These are phyloP conservation scores for Brachylomia viminalis DNA, from an alignment of 2,888 invertebrate species.

Conservation along the genomic window DNA sequence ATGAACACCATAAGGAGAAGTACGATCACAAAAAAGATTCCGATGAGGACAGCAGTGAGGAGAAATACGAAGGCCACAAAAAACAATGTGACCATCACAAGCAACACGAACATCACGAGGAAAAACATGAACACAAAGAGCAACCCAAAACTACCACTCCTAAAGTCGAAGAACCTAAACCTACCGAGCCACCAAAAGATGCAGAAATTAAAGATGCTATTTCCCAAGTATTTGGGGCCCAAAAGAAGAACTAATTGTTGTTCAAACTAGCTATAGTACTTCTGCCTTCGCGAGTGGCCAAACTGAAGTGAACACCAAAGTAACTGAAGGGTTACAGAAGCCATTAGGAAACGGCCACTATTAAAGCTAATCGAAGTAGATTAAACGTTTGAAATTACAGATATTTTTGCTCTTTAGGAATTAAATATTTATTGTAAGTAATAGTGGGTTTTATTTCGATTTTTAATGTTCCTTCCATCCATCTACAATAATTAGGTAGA, in stretches of 20 bases:
- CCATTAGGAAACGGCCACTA: constrained; percentile 16
- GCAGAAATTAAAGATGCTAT: background rate
- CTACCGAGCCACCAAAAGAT: constrained; percentile 1
- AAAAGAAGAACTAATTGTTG: background rate
- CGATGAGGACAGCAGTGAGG: constrained; percentile 14
- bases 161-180: constrained; percentile 24
- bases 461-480: background rate
- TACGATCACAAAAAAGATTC: constrained; percentile 15
- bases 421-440: constrained; percentile 55
- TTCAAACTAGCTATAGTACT: background rate
- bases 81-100: too few species aligned
- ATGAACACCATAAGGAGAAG: constrained; percentile 4
- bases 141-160: constrained; percentile 16
- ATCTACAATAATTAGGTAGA: background rate
- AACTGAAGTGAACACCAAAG: background rate
- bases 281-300: background rate
- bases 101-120: constrained; percentile 7
- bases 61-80: constrained; percentile 22
- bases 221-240: constrained; percentile 28
- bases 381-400: background rate
- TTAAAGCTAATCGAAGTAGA: constrained; percentile 21
- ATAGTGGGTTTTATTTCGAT: constrained; percentile 9
- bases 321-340: constrained; percentile 13
- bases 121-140: constrained; percentile 24
- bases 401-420: constrained; percentile 20